These are phyloP conservation scores for Mactromeris polynyma DNA, from an alignment of 2,888 invertebrate genomes.

Conservation along the genomic window DNA sequence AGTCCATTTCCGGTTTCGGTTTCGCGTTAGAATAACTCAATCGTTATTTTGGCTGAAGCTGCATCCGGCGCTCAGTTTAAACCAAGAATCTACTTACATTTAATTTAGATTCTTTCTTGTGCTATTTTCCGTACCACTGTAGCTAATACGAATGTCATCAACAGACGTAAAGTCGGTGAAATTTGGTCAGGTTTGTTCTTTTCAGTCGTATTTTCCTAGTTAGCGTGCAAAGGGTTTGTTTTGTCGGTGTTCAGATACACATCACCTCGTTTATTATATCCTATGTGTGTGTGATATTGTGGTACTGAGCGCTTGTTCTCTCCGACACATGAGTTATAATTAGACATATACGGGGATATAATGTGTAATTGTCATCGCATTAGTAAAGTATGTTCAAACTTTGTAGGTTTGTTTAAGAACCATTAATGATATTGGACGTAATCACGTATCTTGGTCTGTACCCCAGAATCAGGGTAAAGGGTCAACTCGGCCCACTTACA, in stretches of 20 bases:
- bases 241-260: background rate
- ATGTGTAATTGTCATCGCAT: too few species aligned
- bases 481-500: too few species aligned
- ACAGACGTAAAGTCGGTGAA: constrained; percentile 24
- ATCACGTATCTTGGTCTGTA: too few species aligned
- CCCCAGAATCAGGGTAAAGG: too few species aligned
- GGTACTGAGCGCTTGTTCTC: too few species aligned
- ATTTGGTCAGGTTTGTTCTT: constrained; percentile 37
- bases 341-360: too few species aligned
- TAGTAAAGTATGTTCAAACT: too few species aligned
- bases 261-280: background rate
- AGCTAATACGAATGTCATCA: background rate
- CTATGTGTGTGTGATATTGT: too few species aligned
- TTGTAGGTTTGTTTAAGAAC: too few species aligned
- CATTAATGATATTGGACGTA: too few species aligned
- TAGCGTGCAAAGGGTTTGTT: background rate
- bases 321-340: too few species aligned
- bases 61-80: constrained; percentile 29
- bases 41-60: constrained; percentile 10
- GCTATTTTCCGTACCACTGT: background rate
- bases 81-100: background rate
- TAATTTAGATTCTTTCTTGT: background rate
- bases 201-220: background rate
- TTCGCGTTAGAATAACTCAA: constrained; percentile 16
- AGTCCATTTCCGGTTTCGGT: constrained; percentile 65